These are phyloP conservation scores for Ametastegia equiseti DNA, from an alignment of 2,888 invertebrate species.

Conservation along the genomic window DNA sequence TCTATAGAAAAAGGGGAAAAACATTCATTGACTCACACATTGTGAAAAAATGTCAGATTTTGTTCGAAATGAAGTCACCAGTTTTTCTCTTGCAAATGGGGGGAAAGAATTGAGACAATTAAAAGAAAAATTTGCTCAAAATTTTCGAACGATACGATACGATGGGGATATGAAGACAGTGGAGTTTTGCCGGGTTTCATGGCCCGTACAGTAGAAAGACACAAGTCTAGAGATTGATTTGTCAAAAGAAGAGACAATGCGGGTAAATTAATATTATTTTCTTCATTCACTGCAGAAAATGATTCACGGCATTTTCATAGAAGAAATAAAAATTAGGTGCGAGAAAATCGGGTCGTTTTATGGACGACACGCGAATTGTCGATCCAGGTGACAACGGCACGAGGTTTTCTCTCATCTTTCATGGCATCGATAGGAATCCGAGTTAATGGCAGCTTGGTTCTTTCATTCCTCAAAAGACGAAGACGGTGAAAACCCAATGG, in stretches of 20 bases:
- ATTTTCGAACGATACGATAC: not conserved
- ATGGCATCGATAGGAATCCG: not conserved
- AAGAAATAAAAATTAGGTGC: slow-evolving; percentile 10
- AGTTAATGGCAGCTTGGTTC: not conserved
- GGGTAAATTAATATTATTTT: slow-evolving; percentile 32
- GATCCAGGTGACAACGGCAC: not conserved
- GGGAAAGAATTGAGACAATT: no score
- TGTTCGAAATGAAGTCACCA: no score
- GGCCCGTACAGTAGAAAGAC: not conserved
- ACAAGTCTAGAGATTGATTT: not conserved
- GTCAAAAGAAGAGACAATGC: not conserved
- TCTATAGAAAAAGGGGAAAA: no score
- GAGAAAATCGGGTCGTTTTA: slow-evolving; percentile 21
- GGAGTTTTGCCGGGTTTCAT: not conserved
- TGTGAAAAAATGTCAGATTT: no score
- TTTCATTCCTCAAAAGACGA: not conserved
- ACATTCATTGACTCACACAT: no score
- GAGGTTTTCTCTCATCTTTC: not conserved
- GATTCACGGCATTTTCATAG: not conserved
- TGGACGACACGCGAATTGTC: not conserved
- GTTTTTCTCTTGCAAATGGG: no score
- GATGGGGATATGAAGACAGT: not conserved
- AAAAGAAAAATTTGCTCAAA: not conserved
- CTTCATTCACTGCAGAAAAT: slow-evolving; percentile 16
- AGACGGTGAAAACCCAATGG: no score